Evolutionary conservation across 2,888 invertebrate species (phyloP).

Genomic region (Leucoptera coffeella): DNA sequence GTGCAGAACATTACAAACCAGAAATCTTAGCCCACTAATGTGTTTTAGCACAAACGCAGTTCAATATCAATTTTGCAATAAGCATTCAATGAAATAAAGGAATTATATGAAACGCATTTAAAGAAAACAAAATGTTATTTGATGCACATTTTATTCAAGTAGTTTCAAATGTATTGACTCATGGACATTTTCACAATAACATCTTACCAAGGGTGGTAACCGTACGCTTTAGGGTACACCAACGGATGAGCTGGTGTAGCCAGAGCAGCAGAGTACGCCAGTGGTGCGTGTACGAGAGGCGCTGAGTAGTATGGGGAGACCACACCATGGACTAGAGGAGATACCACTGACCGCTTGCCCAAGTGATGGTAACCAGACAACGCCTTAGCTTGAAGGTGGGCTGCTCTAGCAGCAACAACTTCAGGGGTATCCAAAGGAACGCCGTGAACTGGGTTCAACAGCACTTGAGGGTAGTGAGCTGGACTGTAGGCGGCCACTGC

Average conservation of each 20-base stretch:
- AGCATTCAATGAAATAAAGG: no score
- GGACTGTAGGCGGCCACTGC: conserved; percentile 7
- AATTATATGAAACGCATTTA: no score
- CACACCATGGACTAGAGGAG: conserved; percentile 11
- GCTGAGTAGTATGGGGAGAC: conserved; percentile 12
- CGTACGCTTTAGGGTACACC: conserved; percentile 10
- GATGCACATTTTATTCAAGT: no score
- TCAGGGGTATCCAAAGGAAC: conserved; percentile 44
- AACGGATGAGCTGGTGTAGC: conserved; percentile 11
- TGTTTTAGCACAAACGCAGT: no score
- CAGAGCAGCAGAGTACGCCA: conserved; percentile 8
- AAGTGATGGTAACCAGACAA: conserved; percentile 29
- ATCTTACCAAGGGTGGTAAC: no score
- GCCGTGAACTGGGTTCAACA: conserved; percentile 32
- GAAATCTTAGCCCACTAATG: no score
- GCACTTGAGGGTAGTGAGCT: conserved; percentile 21
- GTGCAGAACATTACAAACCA: no score
- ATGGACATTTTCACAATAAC: no score
- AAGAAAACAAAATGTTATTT: no score
- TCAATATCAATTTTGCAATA: no score
- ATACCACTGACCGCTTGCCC: conserved; percentile 16
- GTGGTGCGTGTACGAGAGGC: conserved; percentile 21
- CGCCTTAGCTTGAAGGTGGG: conserved; percentile 39
- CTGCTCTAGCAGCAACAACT: conserved; percentile 39
- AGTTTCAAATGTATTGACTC: no score